A percentile compares a stretch with the other conserved stretches of the same genome.
phyloP scores from a whole-genome alignment of 1,140 invertebrate genomes.

The Eurosta solidaginis region DNA sequence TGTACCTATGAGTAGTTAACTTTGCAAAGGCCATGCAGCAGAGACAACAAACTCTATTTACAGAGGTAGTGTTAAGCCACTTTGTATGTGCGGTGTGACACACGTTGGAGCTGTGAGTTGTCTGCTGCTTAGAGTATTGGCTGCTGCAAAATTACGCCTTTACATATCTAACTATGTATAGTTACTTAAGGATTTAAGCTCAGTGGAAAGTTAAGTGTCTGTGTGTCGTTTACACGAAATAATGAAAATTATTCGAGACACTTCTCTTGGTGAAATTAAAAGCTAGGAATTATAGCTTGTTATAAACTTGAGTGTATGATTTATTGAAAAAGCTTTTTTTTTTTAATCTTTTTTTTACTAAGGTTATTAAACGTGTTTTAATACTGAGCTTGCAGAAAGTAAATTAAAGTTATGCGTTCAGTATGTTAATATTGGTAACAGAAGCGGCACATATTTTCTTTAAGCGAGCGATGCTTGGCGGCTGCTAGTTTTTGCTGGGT shows the following conservation, averaged over 20 bases:
- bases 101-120: not conserved
- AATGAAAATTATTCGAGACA: constrained; percentile 25
- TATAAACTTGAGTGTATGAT: not conserved
- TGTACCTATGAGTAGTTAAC: no score
- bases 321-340: no score
- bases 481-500: no score
- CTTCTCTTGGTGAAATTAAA: constrained; percentile 7
- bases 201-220: constrained; percentile 25
- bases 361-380: no score
- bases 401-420: no score
- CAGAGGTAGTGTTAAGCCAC: not conserved
- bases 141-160: not conserved
- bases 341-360: no score
- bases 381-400: no score
- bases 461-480: no score
- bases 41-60: not conserved
- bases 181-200: not conserved
- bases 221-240: constrained; percentile 17
- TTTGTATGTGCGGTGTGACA: no score
- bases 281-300: not conserved
- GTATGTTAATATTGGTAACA: no score
- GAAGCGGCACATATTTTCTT: no score
- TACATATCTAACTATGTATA: not conserved
- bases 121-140: not conserved
- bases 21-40: not conserved